Conservation (phyloP, 2,797 vertebrate species). For the Moxostoma hubbsi region DNA sequence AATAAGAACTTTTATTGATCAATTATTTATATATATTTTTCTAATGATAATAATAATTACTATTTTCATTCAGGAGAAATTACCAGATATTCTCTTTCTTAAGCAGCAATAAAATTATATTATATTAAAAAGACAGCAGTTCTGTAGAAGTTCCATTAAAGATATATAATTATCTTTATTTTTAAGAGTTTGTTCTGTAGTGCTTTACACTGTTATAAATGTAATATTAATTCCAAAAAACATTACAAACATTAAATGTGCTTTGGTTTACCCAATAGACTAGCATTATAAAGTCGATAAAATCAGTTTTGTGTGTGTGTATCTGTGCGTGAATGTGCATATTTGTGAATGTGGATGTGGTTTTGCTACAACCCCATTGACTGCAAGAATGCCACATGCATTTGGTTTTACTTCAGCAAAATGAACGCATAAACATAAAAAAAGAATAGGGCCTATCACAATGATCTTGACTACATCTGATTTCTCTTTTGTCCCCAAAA, state of each 20-base stretch:
- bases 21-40: too few relatives aligned
- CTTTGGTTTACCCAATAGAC: background rate
- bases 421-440: constrained; percentile 80
- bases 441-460: constrained; percentile 76
- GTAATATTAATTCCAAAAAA: background rate
- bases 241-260: background rate
- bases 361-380: constrained; percentile 15
- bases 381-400: constrained; percentile 62
- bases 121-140: too few relatives aligned
- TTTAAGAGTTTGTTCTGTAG: background rate
- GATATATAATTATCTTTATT: background rate
- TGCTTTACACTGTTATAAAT: background rate
- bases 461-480: constrained; percentile 85
- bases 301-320: constrained; percentile 3
- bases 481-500: constrained; percentile 77
- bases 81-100: too few relatives aligned
- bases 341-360: too few relatives aligned
- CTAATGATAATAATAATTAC: too few relatives aligned
- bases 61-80: too few relatives aligned
- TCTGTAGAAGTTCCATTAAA: too few relatives aligned
- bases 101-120: too few relatives aligned
- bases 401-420: constrained; percentile 75
- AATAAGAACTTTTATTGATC: too few relatives aligned
- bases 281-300: constrained; percentile 2
- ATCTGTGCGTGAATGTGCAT: background rate